Percentiles rank a stretch among this genome's conserved stretches.
phyloP scores from a whole-genome alignment of 1,140 invertebrate species.

The Rhopalosiphum padi region DNA sequence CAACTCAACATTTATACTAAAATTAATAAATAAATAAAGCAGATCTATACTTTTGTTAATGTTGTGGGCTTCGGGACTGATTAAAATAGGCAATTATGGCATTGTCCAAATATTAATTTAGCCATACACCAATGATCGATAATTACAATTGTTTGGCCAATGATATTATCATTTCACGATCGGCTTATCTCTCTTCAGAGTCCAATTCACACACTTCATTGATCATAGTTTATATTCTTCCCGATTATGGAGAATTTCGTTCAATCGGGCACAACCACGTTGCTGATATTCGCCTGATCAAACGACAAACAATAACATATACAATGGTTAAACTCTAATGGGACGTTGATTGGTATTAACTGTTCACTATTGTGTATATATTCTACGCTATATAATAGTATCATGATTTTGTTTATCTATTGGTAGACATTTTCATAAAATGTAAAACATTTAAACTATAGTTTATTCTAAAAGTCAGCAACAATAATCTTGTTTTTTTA shows the following conservation, averaged over 20 bases:
- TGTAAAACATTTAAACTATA: not conserved
- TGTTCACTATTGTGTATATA: not conserved
- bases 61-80: not conserved
- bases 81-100: not conserved
- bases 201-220: slow-evolving; percentile 19
- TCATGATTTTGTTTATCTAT: not conserved
- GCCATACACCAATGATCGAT: not conserved
- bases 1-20: not conserved
- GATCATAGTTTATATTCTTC: not conserved
- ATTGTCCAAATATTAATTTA: not conserved
- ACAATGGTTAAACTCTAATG: not conserved
- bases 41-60: not conserved
- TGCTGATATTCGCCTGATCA: not conserved
- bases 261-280: not conserved
- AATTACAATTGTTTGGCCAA: not conserved
- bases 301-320: slow-evolving; percentile 19
- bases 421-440: not conserved
- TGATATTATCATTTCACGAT: not conserved
- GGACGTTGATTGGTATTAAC: not conserved
- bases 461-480: not conserved
- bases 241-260: not conserved
- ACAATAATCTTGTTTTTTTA: not conserved
- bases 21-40: no score
- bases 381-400: not conserved
- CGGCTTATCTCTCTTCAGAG: not conserved